A percentile compares a stretch with the other conserved stretches of the same genome.
These are phyloP conservation scores for Callospermophilus lateralis DNA, from an alignment of 2,113 vertebrate genomes.

Conservation along the genomic window DNA sequence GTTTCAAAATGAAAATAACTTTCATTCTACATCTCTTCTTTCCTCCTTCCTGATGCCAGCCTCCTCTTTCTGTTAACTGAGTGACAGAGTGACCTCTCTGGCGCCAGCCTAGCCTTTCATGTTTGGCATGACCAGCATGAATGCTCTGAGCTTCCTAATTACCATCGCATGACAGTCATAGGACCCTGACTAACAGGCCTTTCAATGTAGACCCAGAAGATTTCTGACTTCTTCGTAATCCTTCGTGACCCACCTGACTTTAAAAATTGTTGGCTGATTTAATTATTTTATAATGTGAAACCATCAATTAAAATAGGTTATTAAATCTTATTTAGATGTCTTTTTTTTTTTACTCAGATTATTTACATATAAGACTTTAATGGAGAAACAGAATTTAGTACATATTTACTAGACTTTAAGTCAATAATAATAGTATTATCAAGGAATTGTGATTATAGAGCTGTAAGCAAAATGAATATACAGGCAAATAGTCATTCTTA, in stretches of 20 bases:
- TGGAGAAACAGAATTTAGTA: conserved; percentile 35
- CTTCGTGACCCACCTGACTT: neutral
- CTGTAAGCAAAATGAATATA: neutral
- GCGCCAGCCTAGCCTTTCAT: neutral
- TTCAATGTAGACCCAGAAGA: neutral
- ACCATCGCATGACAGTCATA: neutral
- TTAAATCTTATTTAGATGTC: neutral
- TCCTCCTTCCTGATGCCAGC: neutral
- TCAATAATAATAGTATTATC: neutral
- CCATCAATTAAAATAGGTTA: neutral
- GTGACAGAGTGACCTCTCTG: neutral
- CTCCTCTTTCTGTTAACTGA: neutral
- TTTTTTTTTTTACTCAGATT: neutral
- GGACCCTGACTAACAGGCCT: neutral
- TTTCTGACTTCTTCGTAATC: conserved; percentile 23
- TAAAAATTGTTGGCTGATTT: neutral
- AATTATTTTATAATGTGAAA: conserved; percentile 27
- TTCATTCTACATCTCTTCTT: neutral
- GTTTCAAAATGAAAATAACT: neutral
- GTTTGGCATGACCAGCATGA: neutral
- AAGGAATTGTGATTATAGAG: neutral
- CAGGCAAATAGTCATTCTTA: neutral
- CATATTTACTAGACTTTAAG: neutral
- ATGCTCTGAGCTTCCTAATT: neutral
- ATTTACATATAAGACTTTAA: neutral